Base-by-base conservation (phyloP, 2,888 invertebrate species). In the Drosophila tripunctata region DNA sequence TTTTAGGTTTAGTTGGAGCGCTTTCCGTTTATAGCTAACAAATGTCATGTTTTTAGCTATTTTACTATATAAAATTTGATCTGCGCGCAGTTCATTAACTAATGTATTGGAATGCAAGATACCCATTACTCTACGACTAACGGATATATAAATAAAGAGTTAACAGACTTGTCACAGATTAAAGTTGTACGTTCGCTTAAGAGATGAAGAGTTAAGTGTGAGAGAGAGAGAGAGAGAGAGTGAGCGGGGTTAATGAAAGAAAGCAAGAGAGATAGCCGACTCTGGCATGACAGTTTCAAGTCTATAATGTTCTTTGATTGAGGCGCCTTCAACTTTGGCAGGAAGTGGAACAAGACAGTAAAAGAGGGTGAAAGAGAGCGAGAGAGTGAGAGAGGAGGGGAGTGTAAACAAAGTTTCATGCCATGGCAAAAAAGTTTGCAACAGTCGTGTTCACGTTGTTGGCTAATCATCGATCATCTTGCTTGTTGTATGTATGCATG, bases 281-380 rank as follows among this genome's bases (percentile, higher is more conserved):
- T 22, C 43, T 57, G 52, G 33, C 48, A 57, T 50, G 58, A 69
- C 72, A 65, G 44, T 66, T 70, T 15, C 15, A 30, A 7, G 36
- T 30, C 36, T 15, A 24, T 33, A 43, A 31, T 40, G 22, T 12
- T 44, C 43, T 52, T 43, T 33, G 51, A 54, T 70, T 31, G 17
- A 40, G 30, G 27, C 40, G 21, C 12, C 40, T 21, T 33, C 7
- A 12, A 22, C 22, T 33, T 5, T 15, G 8, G 22, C 7, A 6
- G 31, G 7, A 15, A 15, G 2, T 17, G 17, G 17, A 22, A 22
- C 22, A 7, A 4, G 15, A n/a, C 0, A 21, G 36, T n/a, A n/a
- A n/a, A n/a, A n/a, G n/a, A n/a, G n/a, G n/a, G n/a, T n/a, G n/a
- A n/a, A n/a, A 4, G 19, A 12, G 2, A 40, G 8, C 7, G 43